Percentiles rank a stretch among this genome's conserved stretches.
phyloP scores from a whole-genome alignment of 2,888 invertebrate species.

The Chrysolina haemoptera region DNA sequence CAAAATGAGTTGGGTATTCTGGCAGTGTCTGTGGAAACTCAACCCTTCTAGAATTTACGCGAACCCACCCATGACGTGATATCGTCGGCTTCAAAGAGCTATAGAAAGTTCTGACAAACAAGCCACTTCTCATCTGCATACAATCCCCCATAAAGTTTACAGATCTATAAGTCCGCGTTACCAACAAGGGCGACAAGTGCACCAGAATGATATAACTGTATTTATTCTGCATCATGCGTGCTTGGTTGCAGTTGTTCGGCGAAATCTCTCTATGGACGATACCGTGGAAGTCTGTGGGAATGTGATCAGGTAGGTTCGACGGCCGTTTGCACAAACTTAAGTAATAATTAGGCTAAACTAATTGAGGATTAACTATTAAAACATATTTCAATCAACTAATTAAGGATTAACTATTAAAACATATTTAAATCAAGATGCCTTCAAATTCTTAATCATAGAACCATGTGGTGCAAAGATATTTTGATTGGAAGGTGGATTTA shows the following conservation, averaged over 20 bases:
- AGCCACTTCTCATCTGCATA: conserved; percentile 64
- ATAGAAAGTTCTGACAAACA: conserved; percentile 61
- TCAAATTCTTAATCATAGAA: too few species aligned
- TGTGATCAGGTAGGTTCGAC: too few species aligned
- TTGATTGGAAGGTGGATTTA: too few species aligned
- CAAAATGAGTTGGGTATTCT: background rate
- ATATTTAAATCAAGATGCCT: too few species aligned
- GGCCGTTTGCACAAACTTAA: too few species aligned
- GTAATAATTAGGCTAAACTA: too few species aligned
- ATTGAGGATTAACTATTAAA: too few species aligned
- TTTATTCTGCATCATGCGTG: conserved; percentile 27
- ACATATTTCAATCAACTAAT: too few species aligned
- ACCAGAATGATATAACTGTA: conserved; percentile 49
- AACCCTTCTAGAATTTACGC: conserved; percentile 6
- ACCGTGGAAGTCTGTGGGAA: background rate
- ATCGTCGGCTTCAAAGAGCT: conserved; percentile 42
- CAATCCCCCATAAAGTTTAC: conserved; percentile 60
- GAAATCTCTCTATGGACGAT: background rate
- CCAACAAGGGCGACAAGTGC: conserved; percentile 41
- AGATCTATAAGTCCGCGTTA: conserved; percentile 47
- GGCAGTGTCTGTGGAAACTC: background rate
- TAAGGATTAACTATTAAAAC: too few species aligned
- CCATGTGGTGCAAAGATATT: too few species aligned
- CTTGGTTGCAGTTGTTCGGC: background rate
- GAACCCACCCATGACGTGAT: conserved; percentile 16